A percentile compares a stretch with the other conserved stretches of the same genome.
phyloP scores from a whole-genome alignment of 2,888 invertebrate genomes.

The Dascillus cervinus region DNA sequence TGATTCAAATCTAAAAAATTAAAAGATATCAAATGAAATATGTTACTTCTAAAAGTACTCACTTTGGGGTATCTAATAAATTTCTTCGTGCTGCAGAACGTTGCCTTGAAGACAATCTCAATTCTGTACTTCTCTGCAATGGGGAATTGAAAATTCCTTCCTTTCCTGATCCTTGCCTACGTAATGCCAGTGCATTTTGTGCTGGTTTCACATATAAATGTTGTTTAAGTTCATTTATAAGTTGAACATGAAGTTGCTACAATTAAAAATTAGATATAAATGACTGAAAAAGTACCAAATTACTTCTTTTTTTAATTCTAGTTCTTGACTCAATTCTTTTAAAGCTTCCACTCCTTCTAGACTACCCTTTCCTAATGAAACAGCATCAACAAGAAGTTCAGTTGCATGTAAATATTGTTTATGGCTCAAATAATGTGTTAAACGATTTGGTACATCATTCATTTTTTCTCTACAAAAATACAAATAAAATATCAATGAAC shows the following conservation, averaged over 20 bases:
- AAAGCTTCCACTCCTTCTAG: conserved; percentile 79
- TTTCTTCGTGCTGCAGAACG: conserved; percentile 40
- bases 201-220: conserved; percentile 56
- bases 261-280: conserved; percentile 14
- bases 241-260: conserved; percentile 58
- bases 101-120: conserved; percentile 50
- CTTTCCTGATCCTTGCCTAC: conserved; percentile 55
- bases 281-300: background rate
- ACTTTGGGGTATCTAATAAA: conserved; percentile 16
- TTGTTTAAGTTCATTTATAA: conserved; percentile 63
- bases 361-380: conserved; percentile 59
- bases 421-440: conserved; percentile 56
- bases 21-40: conserved; percentile 6
- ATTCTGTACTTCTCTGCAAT: conserved; percentile 51
- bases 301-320: conserved; percentile 61
- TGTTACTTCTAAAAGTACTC: conserved; percentile 7
- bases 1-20: conserved; percentile 23
- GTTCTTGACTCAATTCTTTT: conserved; percentile 66
- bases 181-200: conserved; percentile 41
- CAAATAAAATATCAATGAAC: background rate
- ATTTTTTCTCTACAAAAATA: conserved; percentile 56
- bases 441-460: conserved; percentile 62
- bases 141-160: conserved; percentile 44
- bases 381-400: conserved; percentile 66
- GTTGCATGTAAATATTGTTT: conserved; percentile 83